A percentile compares a stretch with the other conserved stretches of the same genome.
Conservation (phyloP, 2,888 invertebrate species). For the Ophion ellenae region DNA sequence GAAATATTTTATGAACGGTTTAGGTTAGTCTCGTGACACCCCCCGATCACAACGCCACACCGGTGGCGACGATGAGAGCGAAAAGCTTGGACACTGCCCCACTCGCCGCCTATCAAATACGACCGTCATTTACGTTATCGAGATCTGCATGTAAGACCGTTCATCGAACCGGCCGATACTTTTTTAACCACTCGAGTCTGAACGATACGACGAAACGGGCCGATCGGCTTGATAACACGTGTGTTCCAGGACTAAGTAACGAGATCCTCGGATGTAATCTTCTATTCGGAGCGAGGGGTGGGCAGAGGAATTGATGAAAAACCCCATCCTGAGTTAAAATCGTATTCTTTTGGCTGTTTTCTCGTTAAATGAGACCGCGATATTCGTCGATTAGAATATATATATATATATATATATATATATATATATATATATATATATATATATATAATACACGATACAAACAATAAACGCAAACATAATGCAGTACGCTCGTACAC, state of each 20-base stretch:
- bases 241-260: conserved; percentile 40
- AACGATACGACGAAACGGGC: conserved; percentile 13
- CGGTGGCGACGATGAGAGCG: too few species aligned
- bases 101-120: too few species aligned
- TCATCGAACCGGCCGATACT: not conserved
- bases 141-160: too few species aligned
- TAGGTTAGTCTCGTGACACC: too few species aligned
- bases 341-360: conserved; percentile 38
- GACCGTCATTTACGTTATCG: too few species aligned
- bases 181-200: not conserved
- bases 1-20: too few species aligned
- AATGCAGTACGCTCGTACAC: conserved; percentile 31
- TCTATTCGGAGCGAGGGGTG: not conserved
- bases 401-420: not conserved
- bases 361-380: conserved; percentile 27
- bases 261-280: conserved; percentile 7
- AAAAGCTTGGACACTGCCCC: too few species aligned
- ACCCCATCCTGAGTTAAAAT: conserved; percentile 8
- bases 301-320: not conserved
- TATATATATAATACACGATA: conserved; percentile 42
- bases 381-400: conserved; percentile 46
- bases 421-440: too few species aligned
- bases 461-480: conserved; percentile 58
- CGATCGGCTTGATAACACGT: conserved; percentile 34
- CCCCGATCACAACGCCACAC: too few species aligned